These are phyloP conservation scores for Arion vulgaris DNA, from an alignment of 1,140 invertebrate species.

Conservation along the genomic window DNA sequence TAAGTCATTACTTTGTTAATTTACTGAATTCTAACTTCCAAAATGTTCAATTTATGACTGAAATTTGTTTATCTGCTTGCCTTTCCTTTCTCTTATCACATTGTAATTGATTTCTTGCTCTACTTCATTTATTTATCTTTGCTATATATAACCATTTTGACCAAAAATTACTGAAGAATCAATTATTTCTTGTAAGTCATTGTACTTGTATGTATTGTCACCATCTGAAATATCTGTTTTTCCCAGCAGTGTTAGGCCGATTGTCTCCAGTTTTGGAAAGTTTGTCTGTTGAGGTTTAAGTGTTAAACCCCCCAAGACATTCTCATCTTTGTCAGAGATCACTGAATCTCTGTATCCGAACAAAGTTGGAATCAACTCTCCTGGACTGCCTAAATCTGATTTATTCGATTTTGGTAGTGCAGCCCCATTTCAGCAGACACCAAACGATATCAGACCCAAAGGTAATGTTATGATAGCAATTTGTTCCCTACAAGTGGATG, in stretches of 20 bases:
- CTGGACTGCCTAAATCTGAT: neutral
- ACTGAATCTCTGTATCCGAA: neutral
- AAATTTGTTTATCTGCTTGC: too few species aligned
- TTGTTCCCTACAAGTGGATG: neutral
- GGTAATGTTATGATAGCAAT: neutral
- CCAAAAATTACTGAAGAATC: too few species aligned
- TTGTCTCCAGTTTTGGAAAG: neutral
- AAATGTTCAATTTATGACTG: too few species aligned
- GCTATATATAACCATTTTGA: too few species aligned
- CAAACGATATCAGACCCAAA: neutral
- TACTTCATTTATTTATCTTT: too few species aligned
- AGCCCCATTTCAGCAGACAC: neutral
- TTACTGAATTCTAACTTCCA: too few species aligned
- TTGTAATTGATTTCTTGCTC: too few species aligned
- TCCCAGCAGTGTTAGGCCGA: neutral
- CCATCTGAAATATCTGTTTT: conserved; percentile 2
- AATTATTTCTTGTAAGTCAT: neutral
- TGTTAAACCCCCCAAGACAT: neutral
- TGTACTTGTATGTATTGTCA: neutral
- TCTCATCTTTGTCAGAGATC: neutral
- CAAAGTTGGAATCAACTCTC: neutral
- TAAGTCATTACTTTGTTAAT: too few species aligned
- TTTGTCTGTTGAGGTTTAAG: neutral
- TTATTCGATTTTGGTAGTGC: neutral
- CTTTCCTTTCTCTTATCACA: too few species aligned